A percentile compares a stretch with the other conserved stretches of the same genome.
Conservation (phyloP, 2,888 invertebrate species). For the Parelbella ahira region DNA sequence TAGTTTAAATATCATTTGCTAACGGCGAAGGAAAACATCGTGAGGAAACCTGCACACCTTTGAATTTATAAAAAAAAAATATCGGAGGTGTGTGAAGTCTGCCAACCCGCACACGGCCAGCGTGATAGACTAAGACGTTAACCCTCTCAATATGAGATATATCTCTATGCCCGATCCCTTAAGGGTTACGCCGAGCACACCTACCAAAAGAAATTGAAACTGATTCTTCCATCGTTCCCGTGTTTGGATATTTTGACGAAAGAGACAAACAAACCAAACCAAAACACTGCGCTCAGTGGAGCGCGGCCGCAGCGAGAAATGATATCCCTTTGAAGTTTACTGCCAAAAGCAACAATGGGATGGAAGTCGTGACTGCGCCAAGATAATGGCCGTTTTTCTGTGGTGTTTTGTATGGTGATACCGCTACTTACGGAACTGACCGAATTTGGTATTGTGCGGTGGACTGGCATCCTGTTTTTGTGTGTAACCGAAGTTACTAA, state of each 20-base stretch:
- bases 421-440: conserved; percentile 35
- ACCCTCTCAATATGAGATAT: too few species aligned
- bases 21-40: too few species aligned
- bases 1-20: too few species aligned
- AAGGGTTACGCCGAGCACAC: too few species aligned
- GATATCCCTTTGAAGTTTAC: conserved; percentile 51
- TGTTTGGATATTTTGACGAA: not conserved
- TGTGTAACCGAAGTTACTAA: conserved; percentile 12
- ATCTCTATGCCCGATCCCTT: too few species aligned
- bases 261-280: not conserved
- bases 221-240: too few species aligned
- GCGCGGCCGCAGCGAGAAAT: conserved; percentile 14
- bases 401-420: conserved; percentile 35
- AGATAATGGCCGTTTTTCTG: conserved; percentile 33
- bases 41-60: too few species aligned
- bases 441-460: conserved; percentile 31
- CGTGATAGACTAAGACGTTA: too few species aligned
- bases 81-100: too few species aligned
- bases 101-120: too few species aligned
- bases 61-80: too few species aligned
- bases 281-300: conserved; percentile 1
- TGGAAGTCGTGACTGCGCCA: conserved; percentile 42
- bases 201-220: too few species aligned
- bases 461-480: conserved; percentile 30
- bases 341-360: conserved; percentile 49